phyloP scores from a whole-genome alignment of 2,797 vertebrate genomes.

The Oreochromis mossambicus region DNA sequence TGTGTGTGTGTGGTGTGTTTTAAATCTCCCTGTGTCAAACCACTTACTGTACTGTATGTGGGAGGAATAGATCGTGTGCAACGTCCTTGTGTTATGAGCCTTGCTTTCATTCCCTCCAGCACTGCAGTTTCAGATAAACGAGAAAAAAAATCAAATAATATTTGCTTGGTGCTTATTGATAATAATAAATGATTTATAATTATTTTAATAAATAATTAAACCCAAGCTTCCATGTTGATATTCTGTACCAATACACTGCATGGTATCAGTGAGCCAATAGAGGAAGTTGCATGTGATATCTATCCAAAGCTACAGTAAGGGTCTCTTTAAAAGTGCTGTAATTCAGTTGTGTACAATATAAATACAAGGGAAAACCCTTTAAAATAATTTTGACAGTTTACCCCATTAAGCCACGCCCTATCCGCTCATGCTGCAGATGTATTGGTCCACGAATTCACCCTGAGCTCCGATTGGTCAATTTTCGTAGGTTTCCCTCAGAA shows the following conservation, averaged over 20 bases:
- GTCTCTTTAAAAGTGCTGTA: constrained; percentile 60
- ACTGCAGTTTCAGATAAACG: constrained; percentile 34
- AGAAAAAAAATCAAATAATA: constrained; percentile 7
- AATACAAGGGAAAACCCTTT: constrained; percentile 92
- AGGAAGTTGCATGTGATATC: not conserved
- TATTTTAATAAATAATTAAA: constrained; percentile 68
- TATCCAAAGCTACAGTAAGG: not conserved
- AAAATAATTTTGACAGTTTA: constrained; percentile 98
- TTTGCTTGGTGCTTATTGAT: constrained; percentile 62
- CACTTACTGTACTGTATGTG: constrained; percentile 55
- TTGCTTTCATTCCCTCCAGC: constrained; percentile 32
- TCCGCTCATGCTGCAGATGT: constrained; percentile 11
- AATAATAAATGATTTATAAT: constrained; percentile 63
- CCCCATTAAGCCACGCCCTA: constrained; percentile 79
- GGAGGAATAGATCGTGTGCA: constrained; percentile 58
- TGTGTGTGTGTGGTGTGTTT: constrained; percentile 36
- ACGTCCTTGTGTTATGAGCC: constrained; percentile 28
- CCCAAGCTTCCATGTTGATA: constrained; percentile 45
- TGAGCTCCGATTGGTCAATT: constrained; percentile 78
- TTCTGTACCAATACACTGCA: constrained; percentile 21
- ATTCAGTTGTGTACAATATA: constrained; percentile 67
- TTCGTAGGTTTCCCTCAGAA: constrained; percentile 93
- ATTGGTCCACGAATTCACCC: constrained; percentile 84
- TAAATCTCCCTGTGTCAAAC: constrained; percentile 37
- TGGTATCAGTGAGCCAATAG: not conserved